Evolutionary conservation across 2,113 vertebrate species (phyloP), one percentile per base, ranked within the genome.

Genomic region (Gobio gobio): DNA sequence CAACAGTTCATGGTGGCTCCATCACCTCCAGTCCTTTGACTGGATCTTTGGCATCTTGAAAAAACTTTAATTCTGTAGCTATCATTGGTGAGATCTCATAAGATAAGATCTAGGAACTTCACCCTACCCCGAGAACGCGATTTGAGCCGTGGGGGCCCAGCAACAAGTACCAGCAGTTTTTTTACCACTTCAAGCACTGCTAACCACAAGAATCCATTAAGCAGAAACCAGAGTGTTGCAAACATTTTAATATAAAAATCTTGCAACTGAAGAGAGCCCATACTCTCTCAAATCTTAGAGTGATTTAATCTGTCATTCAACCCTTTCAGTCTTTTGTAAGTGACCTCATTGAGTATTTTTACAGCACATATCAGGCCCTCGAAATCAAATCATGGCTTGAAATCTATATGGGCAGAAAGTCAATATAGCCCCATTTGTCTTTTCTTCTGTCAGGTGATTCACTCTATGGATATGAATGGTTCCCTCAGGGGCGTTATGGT

Each of bases 361-460:
- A 84, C 14, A 63, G 43, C 43, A 84, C 33, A 63, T 76, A 63
- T 12, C 54, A 43, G 43, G n/a, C 43, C 73, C 16, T 74, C 24
- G 51, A 74, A 82, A 68, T 49, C n/a, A 56, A 87, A 87, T 80
- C 51, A 87, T 73, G n/a, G 59, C 68, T 68, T 54, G 63, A 82
- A 64, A 72, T 83, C 45, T 74, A 83, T 36, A 86, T 45, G 49
- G 73, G 61, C 51, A 77, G 29, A 47, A 56, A 83, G 18, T 40
- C 61, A 83, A 29, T 33, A 26, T 14, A 10, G 14, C 33, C 73
- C 47, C 64, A 64, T 72, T 77, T 64, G 24, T 87, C 78, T 36
- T 76, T 76, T 76, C 36, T 85, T 51, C 16, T 61, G 49, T 20
- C 51, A 24, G 29, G 26, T 70, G 7, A 70, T 70, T 83, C 54